These are phyloP conservation scores for Eupleurogrammus muticus DNA, from an alignment of 2,797 vertebrate genomes.

Conservation along the genomic window DNA sequence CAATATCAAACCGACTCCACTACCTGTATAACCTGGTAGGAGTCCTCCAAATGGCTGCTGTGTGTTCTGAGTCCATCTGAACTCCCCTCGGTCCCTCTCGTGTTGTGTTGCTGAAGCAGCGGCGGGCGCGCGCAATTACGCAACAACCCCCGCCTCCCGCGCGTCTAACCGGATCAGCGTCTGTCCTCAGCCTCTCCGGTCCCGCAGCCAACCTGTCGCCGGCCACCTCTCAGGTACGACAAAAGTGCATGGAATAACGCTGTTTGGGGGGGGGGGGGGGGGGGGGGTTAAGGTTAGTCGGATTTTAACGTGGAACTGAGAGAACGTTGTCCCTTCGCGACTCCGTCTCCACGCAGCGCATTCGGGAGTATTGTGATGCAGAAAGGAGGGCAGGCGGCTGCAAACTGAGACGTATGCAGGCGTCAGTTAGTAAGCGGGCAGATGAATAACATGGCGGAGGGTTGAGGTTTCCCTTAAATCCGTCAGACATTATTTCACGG, in stretches of 20 bases:
- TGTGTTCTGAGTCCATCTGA: slow-evolving; percentile 6
- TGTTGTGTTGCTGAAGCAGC: slow-evolving; percentile 60
- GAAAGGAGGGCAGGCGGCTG: slow-evolving; percentile 40
- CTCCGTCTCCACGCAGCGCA: neutral
- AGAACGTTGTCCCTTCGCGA: neutral
- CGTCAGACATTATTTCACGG: slow-evolving; percentile 20
- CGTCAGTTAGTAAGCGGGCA: slow-evolving; percentile 45
- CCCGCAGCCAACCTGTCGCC: slow-evolving; percentile 63
- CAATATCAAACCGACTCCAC: no score
- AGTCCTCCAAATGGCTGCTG: slow-evolving; percentile 30
- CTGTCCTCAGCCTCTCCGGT: slow-evolving; percentile 57
- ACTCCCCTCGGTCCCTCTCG: slow-evolving; percentile 31
- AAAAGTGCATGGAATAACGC: slow-evolving; percentile 2
- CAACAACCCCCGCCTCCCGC: slow-evolving; percentile 60
- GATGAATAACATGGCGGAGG: slow-evolving; percentile 73
- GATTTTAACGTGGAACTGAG: neutral
- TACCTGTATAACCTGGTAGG: neutral
- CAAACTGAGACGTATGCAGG: slow-evolving; percentile 50
- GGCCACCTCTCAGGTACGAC: slow-evolving; percentile 73
- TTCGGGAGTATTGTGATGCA: slow-evolving; percentile 42
- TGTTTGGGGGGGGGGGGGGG: neutral
- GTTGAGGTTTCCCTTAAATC: slow-evolving; percentile 40
- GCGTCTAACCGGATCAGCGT: slow-evolving; percentile 69
- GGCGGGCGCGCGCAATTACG: slow-evolving; percentile 69
- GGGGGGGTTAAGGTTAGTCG: no score